A percentile compares a stretch with the other conserved stretches of the same genome.
Conservation (phyloP, 1,140 invertebrate genomes). For the Luehdorfia chinensis region DNA sequence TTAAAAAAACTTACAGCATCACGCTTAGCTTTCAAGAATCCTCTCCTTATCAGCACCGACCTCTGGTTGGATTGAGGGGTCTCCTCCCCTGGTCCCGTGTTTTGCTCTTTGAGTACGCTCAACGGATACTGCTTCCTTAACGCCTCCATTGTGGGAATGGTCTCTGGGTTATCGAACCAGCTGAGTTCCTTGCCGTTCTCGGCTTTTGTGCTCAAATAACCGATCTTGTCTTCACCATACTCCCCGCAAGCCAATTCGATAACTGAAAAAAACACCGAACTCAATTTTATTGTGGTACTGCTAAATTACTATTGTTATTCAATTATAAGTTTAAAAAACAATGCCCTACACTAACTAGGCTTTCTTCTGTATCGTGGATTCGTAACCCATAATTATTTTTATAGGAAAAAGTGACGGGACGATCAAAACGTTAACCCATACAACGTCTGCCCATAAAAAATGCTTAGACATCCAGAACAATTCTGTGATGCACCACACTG, state of each 20-base stretch:
- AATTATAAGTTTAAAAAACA: too few species aligned
- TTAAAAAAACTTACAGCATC: conserved; percentile 80
- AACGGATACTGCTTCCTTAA: conserved; percentile 78
- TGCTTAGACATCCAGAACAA: too few species aligned
- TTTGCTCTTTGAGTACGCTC: conserved; percentile 54
- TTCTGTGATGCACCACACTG: too few species aligned
- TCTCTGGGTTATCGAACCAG: conserved; percentile 81
- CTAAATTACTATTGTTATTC: too few species aligned
- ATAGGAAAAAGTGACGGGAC: too few species aligned
- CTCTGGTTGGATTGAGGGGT: conserved; percentile 84
- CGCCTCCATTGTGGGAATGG: conserved; percentile 76
- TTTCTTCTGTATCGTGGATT: too few species aligned
- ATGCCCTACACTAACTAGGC: too few species aligned
- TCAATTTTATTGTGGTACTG: neutral
- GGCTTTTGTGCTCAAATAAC: conserved; percentile 82
- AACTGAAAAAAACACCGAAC: conserved; percentile 70
- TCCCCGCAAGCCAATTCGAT: conserved; percentile 95
- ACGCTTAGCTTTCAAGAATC: conserved; percentile 84
- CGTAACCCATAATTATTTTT: too few species aligned
- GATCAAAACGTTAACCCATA: too few species aligned
- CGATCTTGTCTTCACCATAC: conserved; percentile 89
- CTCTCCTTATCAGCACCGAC: conserved; percentile 82
- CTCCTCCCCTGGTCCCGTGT: conserved; percentile 70
- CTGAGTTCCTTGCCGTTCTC: conserved; percentile 84
- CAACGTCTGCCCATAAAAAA: too few species aligned